phyloP scores from a whole-genome alignment of 2,888 invertebrate species.

The Eristalis arbustorum region DNA sequence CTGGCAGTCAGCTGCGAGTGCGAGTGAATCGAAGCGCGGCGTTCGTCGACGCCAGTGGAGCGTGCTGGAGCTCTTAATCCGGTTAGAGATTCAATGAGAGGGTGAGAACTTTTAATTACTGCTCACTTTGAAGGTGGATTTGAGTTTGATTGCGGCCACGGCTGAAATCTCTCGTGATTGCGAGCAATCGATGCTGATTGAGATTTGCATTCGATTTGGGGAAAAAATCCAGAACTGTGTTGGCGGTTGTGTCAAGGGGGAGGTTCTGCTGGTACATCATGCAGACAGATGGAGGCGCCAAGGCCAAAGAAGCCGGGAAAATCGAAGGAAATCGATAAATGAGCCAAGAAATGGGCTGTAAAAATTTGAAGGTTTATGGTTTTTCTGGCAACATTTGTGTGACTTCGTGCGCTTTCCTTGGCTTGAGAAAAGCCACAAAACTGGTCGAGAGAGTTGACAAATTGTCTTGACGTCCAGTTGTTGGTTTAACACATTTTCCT shows the following conservation, averaged over 20 bases:
- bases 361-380: too few species aligned
- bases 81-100: not conserved
- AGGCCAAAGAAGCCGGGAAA: too few species aligned
- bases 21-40: not conserved
- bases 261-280: too few species aligned
- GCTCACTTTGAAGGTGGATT: not conserved
- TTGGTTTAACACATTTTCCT: too few species aligned
- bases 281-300: too few species aligned
- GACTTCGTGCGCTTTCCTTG: too few species aligned
- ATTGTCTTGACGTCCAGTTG: too few species aligned
- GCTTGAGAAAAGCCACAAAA: too few species aligned
- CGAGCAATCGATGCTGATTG: not conserved
- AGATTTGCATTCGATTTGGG: not conserved
- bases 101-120: not conserved
- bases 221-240: not conserved
- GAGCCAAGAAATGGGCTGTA: too few species aligned
- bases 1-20: not conserved
- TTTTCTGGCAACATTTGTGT: too few species aligned
- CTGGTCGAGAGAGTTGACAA: too few species aligned
- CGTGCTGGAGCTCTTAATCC: constrained; percentile 1
- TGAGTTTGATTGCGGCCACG: not conserved
- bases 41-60: not conserved
- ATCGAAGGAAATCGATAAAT: too few species aligned
- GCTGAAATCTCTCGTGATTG: not conserved
- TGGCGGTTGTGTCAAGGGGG: not conserved